Base-by-base conservation (phyloP, 1,140 invertebrate species). In the Acromyrmex heyeri region DNA sequence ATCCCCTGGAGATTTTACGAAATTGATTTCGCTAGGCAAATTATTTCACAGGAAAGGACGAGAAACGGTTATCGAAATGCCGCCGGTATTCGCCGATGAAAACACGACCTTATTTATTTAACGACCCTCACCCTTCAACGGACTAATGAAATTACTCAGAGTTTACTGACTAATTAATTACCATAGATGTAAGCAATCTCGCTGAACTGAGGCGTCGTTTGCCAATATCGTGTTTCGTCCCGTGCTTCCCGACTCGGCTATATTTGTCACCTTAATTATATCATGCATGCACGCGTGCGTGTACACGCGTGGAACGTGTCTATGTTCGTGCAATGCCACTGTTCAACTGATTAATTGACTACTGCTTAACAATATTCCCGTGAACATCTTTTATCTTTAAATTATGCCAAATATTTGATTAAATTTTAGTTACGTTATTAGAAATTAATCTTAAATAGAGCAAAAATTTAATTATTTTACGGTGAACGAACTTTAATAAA, bases 121-220 rank as follows among this genome's bases (percentile, higher is more conserved):
- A 85, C 88, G 70, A 55, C 53, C 73, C 77, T 82, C 65, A 30
- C 44, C 48, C 78, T 34, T 57, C 70, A 30, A 8, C 38, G 62
- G 77, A 86, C 79, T 91, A 87, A 91, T 91, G 87, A 81, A 91
- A 91, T 91, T 91, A 85, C 88, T 87, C 69, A 57, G 76, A 87
- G 86, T 88, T 92, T 89, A 79, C 87, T 61, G 88, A 82, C 85
- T 92, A 92, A 93, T 92, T 92, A 93, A 92, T 91, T 92, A 88
- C 89, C 91, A 92, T 92, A 90, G 89, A 91, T 92, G 91, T 91
- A 83, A 87, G 86, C 92, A 91, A 91, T 93, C 88, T 86, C 75
- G 82, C 89, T 87, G 90, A 90, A 91, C 78, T 34, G 78, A 91
- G 88, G 77, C 64, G 75, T 16, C 55, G 64, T 73, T 87, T 88